Conservation (phyloP, 2,797 vertebrate genomes). For the Psittacula echo region DNA sequence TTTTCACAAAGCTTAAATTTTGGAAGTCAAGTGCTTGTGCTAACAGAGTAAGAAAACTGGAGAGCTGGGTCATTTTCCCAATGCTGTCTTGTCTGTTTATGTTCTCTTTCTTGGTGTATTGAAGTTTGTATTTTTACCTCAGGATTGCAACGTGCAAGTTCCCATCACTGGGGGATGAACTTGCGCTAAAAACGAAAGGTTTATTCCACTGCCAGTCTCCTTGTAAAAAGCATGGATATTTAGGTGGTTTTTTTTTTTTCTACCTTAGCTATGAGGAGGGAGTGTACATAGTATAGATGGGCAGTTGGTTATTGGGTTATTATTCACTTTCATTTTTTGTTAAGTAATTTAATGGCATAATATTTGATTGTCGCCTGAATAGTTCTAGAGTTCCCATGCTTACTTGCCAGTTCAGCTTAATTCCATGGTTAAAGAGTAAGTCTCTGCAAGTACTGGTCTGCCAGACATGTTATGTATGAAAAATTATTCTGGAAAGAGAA, state of each 20-base stretch:
- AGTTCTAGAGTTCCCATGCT: not conserved
- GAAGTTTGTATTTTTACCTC: not conserved
- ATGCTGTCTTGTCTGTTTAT: not conserved
- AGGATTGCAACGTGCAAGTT: not conserved
- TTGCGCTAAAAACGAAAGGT: not conserved
- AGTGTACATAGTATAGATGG: not conserved
- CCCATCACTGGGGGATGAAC: not conserved
- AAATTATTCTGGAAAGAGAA: not conserved
- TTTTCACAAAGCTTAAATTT: not conserved
- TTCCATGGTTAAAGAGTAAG: not conserved
- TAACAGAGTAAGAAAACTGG: not conserved
- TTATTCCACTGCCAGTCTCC: not conserved
- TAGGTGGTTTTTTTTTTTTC: not conserved
- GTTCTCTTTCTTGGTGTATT: not conserved
- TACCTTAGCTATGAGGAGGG: not conserved
- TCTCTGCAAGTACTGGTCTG: constrained; percentile 16
- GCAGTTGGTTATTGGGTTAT: not conserved
- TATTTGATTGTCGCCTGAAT: not conserved
- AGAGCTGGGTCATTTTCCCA: not conserved
- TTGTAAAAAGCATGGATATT: not conserved
- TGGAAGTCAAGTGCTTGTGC: not conserved
- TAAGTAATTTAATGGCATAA: not conserved
- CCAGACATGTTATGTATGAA: not conserved
- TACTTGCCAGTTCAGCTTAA: not conserved
- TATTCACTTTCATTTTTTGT: not conserved